Percentiles rank a stretch among this genome's conserved stretches.
Evolutionary conservation across 2,113 vertebrate species (phyloP).

Genomic region (Chloebia gouldiae): DNA sequence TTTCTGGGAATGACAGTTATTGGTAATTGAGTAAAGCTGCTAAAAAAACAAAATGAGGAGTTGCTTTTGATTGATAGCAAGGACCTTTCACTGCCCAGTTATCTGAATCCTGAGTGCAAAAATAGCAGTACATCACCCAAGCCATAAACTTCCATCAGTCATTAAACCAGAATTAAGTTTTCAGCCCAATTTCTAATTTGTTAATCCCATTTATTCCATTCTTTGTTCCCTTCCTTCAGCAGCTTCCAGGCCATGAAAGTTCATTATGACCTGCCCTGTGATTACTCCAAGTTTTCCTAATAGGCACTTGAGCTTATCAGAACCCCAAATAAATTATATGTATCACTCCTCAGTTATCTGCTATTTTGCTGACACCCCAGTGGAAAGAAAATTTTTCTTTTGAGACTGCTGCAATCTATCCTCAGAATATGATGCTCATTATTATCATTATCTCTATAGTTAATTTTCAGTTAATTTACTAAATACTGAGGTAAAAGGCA

Average conservation of each 20-base stretch:
- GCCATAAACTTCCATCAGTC: neutral
- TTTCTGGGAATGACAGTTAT: neutral
- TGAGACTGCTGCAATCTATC: neutral
- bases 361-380: neutral
- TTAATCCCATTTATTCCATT: neutral
- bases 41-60: neutral
- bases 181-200: neutral
- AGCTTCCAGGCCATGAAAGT: neutral
- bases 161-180: neutral
- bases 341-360: neutral
- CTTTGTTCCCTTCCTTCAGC: neutral
- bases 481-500: neutral
- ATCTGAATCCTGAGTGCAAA: neutral
- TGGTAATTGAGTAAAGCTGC: neutral
- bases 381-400: neutral
- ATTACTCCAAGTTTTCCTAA: neutral
- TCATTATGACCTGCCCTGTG: neutral
- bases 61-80: neutral
- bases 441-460: neutral
- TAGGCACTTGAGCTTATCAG: neutral
- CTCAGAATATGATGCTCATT: neutral
- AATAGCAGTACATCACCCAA: neutral
- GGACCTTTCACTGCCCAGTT: neutral
- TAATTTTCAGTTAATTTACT: constrained; percentile 9
- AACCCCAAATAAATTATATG: neutral